Conservation (phyloP, 2,797 vertebrate species). For the Borostomias antarcticus region DNA sequence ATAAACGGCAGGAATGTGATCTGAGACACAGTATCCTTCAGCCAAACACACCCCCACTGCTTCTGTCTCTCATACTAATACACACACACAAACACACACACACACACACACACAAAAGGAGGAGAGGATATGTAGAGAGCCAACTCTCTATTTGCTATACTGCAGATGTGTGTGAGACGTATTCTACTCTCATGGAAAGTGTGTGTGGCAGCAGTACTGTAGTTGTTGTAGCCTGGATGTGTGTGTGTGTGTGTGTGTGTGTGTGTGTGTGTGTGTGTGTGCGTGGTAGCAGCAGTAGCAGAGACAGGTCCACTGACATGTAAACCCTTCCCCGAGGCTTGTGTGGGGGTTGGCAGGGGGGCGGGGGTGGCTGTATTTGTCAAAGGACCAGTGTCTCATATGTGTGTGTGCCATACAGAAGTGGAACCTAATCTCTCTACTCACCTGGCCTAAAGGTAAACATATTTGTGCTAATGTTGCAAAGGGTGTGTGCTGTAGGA, state of each 20-base stretch:
- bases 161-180: background rate
- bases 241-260: background rate
- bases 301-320: background rate
- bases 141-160: too few species aligned
- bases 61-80: background rate
- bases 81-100: background rate
- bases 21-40: background rate
- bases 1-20: background rate
- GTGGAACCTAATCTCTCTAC: constrained; percentile 44
- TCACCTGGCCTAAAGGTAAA: constrained; percentile 60
- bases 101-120: background rate
- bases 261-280: background rate
- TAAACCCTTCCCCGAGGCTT: background rate
- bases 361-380: constrained; percentile 23
- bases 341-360: background rate
- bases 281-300: too few species aligned
- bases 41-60: background rate
- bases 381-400: background rate
- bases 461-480: constrained; percentile 28
- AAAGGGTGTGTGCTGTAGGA: background rate
- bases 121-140: too few species aligned
- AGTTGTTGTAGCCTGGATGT: too few species aligned
- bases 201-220: too few species aligned
- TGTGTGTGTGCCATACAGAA: background rate
- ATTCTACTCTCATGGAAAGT: too few species aligned